phyloP scores from a whole-genome alignment of 1,140 invertebrate species.

The Palaemon carinicauda region DNA sequence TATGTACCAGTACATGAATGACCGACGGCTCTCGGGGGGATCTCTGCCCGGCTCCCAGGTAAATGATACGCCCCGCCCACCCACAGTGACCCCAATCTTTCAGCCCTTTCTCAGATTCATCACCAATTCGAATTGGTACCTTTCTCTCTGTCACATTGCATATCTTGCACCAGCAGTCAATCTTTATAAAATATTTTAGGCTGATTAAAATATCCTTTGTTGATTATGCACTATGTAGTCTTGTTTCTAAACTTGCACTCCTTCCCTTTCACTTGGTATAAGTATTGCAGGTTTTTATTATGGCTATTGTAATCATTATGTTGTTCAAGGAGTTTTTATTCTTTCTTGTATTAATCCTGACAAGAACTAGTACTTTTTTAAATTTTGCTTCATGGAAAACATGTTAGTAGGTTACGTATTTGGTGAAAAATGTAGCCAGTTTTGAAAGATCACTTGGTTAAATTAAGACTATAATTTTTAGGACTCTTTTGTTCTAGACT shows the following conservation, averaged over 20 bases:
- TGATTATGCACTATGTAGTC: neutral
- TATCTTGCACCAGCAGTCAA: slow-evolving; percentile 22
- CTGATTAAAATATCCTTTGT: slow-evolving; percentile 9
- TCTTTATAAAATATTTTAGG: slow-evolving; percentile 10
- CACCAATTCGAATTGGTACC: slow-evolving; percentile 3
- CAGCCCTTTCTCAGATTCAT: slow-evolving; percentile 1
- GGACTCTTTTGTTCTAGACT: no score
- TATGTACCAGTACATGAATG: slow-evolving; percentile 78
- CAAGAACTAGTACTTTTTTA: no score
- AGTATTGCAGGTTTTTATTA: neutral
- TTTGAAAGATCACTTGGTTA: no score
- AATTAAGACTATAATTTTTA: no score
- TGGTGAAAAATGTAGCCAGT: no score
- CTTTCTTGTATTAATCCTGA: no score
- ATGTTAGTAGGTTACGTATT: no score
- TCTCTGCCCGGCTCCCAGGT: slow-evolving; percentile 84
- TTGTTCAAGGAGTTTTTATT: no score
- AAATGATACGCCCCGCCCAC: slow-evolving; percentile 36
- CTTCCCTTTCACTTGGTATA: neutral
- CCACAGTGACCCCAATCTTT: slow-evolving; percentile 17
- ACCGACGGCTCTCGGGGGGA: slow-evolving; percentile 70
- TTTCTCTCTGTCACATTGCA: slow-evolving; percentile 24
- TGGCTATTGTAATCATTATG: no score
- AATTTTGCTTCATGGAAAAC: no score
- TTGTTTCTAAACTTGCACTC: neutral